Evolutionary conservation across 2,888 invertebrate species (phyloP).

Genomic region (Acrobasis repandana): DNA sequence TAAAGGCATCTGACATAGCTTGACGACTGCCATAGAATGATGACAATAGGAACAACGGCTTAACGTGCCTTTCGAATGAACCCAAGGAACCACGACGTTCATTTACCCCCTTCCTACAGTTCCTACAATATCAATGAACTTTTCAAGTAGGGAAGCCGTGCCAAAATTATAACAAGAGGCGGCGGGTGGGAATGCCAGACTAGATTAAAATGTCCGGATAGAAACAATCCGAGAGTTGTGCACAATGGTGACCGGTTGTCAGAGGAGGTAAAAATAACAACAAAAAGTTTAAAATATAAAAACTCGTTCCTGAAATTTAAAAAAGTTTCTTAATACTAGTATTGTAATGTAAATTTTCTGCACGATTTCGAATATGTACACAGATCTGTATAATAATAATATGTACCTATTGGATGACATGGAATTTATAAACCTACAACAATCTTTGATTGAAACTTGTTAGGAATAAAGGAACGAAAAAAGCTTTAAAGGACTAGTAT

Average conservation of each 20-base stretch:
- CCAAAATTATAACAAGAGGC: slow-evolving; percentile 8
- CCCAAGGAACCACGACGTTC: neutral
- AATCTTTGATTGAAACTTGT: too few relatives aligned
- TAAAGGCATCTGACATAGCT: neutral
- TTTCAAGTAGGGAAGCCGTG: neutral
- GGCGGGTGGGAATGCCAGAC: neutral
- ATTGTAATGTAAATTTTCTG: too few relatives aligned
- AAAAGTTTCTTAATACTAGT: too few relatives aligned
- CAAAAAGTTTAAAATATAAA: too few relatives aligned
- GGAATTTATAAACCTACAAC: too few relatives aligned
- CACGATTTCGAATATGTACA: too few relatives aligned
- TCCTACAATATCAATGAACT: slow-evolving; percentile 11
- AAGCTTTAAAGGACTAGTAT: too few relatives aligned
- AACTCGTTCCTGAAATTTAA: too few relatives aligned
- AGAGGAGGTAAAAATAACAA: slow-evolving; percentile 1
- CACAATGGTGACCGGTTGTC: neutral
- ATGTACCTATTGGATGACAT: too few relatives aligned
- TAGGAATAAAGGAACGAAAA: too few relatives aligned
- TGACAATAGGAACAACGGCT: neutral
- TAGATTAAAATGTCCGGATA: neutral
- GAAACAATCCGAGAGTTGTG: neutral
- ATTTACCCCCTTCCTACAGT: neutral
- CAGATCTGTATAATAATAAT: too few relatives aligned
- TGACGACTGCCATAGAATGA: neutral
- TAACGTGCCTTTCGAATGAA: neutral